Evolutionary conservation across 1,140 invertebrate species (phyloP), one percentile per base, ranked within the genome.

Genomic region (Nasonia vitripennis): DNA sequence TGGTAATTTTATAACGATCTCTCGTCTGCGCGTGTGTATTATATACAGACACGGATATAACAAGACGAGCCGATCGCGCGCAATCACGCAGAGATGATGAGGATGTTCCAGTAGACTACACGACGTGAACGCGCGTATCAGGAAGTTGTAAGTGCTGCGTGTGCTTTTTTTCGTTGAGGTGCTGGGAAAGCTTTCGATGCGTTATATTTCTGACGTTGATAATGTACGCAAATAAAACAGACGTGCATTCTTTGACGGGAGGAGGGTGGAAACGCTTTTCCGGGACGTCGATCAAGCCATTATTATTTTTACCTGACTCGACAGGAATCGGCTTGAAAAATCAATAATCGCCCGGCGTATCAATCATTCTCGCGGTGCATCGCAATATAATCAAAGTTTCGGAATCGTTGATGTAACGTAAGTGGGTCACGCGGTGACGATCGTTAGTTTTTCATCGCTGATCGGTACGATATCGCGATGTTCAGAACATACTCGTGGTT

Each of bases 51-150:
- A 70, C 17, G 37, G 2, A n/a, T 74, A 20, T 74, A 41, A 74
- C n/a, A 74, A 41, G 55, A 62, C 17, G 20, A 34, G 31, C 2
- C 73, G 73, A 37, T 41, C 23, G 2, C 23, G 17, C 45, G 41
- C 20, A 77, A 77, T 77, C 51, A 77, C 45, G 20, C n/a, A 27
- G 55, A 67, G 78, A 79, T 79, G 78, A 79, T 79, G 78, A 79
- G 78, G 62, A 79, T 79, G 55, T 68, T 68, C 78, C 23, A 74
- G 68, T 11, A 2, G 31, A 71, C 55, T 71, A 31, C 31, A 71
- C 12, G 68, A 34, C 31, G 68, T 27, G 27, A 27, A 27, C 31
- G 27, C 27, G 23, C 17, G 55, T 14, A 71, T 71, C 68, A 27
- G 68, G 31, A 71, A 31, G 27, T 71, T 62, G 55, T n/a, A 14